Evolutionary conservation across 2,797 vertebrate species (phyloP).

Genomic region (Aulostomus chinensis): DNA sequence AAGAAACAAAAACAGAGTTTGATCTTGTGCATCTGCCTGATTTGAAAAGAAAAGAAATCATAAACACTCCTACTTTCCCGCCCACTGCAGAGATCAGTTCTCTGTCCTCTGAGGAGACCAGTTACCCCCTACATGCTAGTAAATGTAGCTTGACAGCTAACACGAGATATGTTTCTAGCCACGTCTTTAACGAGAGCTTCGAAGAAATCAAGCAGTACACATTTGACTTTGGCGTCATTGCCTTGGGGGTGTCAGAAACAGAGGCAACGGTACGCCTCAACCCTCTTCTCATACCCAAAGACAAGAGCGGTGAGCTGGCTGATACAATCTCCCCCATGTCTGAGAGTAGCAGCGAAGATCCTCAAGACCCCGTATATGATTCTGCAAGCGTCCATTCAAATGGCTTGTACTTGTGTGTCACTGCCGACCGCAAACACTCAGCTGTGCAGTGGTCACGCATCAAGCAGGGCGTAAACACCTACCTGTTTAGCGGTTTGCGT

Average conservation of each 20-base stretch:
- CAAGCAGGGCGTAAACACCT: slow-evolving; percentile 88
- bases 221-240: slow-evolving; percentile 92
- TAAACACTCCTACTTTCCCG: slow-evolving; percentile 43
- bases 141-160: slow-evolving; percentile 82
- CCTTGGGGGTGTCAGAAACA: slow-evolving; percentile 90
- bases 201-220: slow-evolving; percentile 88
- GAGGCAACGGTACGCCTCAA: slow-evolving; percentile 92
- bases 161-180: slow-evolving; percentile 85
- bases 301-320: slow-evolving; percentile 29
- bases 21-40: slow-evolving; percentile 6
- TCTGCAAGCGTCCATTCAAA: slow-evolving; percentile 67
- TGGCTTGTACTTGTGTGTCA: slow-evolving; percentile 88
- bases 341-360: slow-evolving; percentile 57
- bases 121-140: slow-evolving; percentile 43
- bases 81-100: slow-evolving; percentile 42
- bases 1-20: slow-evolving; percentile 7
- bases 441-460: slow-evolving; percentile 93
- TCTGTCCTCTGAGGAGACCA: slow-evolving; percentile 7
- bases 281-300: slow-evolving; percentile 74
- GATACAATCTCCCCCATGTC: slow-evolving; percentile 15
- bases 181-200: slow-evolving; percentile 86
- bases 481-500: slow-evolving; percentile 87
- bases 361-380: slow-evolving; percentile 36
- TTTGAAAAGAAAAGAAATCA: slow-evolving; percentile 19
- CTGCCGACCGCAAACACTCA: slow-evolving; percentile 78